Percentiles rank a stretch among this genome's conserved stretches.
phyloP scores from a whole-genome alignment of 2,888 invertebrate species.

The Nebria salina region DNA sequence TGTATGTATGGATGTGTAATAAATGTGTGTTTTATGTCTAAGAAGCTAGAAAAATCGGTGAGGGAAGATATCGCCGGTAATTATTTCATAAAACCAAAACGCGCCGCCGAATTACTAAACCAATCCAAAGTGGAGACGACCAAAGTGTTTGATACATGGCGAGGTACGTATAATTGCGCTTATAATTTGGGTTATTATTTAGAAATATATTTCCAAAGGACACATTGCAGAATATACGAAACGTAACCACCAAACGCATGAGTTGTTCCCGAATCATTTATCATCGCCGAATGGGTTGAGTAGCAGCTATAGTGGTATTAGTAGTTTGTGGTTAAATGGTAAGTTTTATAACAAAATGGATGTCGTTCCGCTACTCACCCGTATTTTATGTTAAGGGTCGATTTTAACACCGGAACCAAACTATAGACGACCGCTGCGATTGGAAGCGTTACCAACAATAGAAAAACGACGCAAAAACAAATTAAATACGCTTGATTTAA shows the following conservation, averaged over 20 bases:
- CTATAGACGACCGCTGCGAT: slow-evolving; percentile 56
- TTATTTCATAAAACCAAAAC: slow-evolving; percentile 74
- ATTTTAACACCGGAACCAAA: slow-evolving; percentile 51
- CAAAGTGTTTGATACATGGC: slow-evolving; percentile 66
- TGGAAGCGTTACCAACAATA: slow-evolving; percentile 61
- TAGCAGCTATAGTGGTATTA: slow-evolving; percentile 50
- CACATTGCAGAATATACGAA: slow-evolving; percentile 57
- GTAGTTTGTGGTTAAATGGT: slow-evolving; percentile 55
- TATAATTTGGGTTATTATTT: neutral
- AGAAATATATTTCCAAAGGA: slow-evolving; percentile 26
- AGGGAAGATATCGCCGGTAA: slow-evolving; percentile 73
- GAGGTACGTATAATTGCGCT: slow-evolving; percentile 58
- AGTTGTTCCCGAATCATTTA: slow-evolving; percentile 45
- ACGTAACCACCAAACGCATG: slow-evolving; percentile 55
- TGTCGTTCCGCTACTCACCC: too few relatives aligned
- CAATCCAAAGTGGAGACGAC: slow-evolving; percentile 67
- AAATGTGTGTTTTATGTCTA: slow-evolving; percentile 45
- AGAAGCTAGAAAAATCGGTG: slow-evolving; percentile 67
- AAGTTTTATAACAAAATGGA: neutral
- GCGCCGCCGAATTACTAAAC: slow-evolving; percentile 70
- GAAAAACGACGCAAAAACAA: slow-evolving; percentile 53
- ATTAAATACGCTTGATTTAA: slow-evolving; percentile 56
- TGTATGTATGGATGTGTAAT: too few relatives aligned
- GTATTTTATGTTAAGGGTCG: slow-evolving; percentile 48
- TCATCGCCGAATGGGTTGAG: slow-evolving; percentile 47